Evolutionary conservation across 2,797 vertebrate genomes (phyloP).

Genomic region (Lutjanus argentimaculatus): DNA sequence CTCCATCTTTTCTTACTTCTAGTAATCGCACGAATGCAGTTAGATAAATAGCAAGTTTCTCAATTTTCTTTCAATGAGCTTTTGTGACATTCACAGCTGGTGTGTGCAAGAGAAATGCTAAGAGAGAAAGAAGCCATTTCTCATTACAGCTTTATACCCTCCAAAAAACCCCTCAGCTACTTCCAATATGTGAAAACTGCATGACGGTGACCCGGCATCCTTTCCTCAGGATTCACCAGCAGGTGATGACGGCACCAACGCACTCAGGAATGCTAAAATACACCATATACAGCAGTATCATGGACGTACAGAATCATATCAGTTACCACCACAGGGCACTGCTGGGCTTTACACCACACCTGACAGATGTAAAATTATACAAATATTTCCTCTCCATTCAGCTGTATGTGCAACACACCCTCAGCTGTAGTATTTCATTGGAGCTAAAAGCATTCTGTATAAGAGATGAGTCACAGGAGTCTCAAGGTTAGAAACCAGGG

Average conservation of each 20-base stretch:
- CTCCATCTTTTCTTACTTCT: background rate
- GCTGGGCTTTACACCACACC: background rate
- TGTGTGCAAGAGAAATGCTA: background rate
- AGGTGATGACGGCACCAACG: background rate
- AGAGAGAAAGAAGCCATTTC: background rate
- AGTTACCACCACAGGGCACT: background rate
- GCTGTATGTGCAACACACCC: background rate
- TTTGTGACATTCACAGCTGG: constrained; percentile 11
- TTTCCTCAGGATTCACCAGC: background rate
- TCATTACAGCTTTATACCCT: background rate
- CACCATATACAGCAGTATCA: background rate
- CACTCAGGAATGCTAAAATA: background rate
- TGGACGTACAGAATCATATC: background rate
- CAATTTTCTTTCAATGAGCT: constrained; percentile 29
- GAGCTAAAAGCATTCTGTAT: background rate
- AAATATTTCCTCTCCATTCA: background rate
- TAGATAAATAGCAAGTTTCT: constrained; percentile 18
- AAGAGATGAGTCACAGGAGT: background rate
- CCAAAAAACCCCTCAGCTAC: background rate
- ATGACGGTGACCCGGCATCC: background rate
- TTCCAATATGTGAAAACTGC: background rate
- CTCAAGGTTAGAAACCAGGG: constrained; percentile 27
- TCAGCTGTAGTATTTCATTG: background rate
- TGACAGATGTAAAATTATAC: constrained; percentile 1
- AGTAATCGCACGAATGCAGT: background rate